These are phyloP conservation scores for Lepidonotus clava DNA, from an alignment of 2,888 invertebrate genomes.

Conservation along the genomic window DNA sequence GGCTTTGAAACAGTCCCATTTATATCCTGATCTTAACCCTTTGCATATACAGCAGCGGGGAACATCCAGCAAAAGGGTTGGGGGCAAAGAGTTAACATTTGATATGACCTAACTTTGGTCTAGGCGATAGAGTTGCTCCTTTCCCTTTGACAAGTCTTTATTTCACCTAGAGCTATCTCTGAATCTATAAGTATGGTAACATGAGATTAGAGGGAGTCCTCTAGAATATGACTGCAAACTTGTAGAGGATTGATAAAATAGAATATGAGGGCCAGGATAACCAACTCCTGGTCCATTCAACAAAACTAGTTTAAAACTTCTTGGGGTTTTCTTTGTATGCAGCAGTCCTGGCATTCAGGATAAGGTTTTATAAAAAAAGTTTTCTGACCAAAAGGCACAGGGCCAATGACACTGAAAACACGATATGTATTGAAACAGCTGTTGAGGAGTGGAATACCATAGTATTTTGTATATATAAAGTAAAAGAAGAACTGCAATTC, in stretches of 20 bases:
- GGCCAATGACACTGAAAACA: background rate
- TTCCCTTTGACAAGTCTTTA: background rate
- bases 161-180: background rate
- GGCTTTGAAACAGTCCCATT: background rate
- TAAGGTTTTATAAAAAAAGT: background rate
- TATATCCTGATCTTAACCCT: background rate
- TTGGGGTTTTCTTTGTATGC: background rate
- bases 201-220: background rate
- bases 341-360: background rate
- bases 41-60: background rate
- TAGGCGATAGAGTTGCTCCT: background rate
- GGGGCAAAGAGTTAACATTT: no score
- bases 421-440: background rate
- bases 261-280: background rate
- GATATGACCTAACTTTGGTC: no score
- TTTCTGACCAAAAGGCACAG: background rate
- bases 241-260: background rate
- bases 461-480: background rate
- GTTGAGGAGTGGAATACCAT: background rate
- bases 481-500: background rate
- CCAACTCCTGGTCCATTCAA: background rate
- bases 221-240: background rate
- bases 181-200: background rate
- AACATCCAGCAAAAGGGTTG: no score
- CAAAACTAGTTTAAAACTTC: background rate